A percentile compares a stretch with the other conserved stretches of the same genome.
Evolutionary conservation across 2,888 invertebrate genomes (phyloP).

Genomic region (Listrodromus nycthemerus): DNA sequence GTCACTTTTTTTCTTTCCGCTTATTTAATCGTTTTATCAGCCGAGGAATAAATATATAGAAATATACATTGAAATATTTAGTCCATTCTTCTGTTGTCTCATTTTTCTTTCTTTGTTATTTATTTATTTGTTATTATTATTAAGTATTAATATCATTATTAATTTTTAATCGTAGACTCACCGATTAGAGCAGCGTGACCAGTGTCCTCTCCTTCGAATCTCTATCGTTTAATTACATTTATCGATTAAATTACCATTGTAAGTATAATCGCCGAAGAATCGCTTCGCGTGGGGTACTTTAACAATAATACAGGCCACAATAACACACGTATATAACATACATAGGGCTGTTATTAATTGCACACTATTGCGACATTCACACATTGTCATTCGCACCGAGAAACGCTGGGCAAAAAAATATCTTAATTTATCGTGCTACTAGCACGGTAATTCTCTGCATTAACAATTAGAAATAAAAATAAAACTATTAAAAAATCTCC

Average conservation of each 20-base stretch:
- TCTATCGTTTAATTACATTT: slow-evolving; percentile 30
- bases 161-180: slow-evolving; percentile 19
- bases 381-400: slow-evolving; percentile 40
- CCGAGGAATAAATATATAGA: slow-evolving; percentile 64
- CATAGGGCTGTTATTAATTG: slow-evolving; percentile 34
- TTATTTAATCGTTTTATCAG: slow-evolving; percentile 46
- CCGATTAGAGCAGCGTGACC: slow-evolving; percentile 21
- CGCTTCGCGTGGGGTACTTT: slow-evolving; percentile 29
- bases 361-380: slow-evolving; percentile 14
- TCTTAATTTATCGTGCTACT: background rate
- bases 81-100: slow-evolving; percentile 42
- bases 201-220: slow-evolving; percentile 24
- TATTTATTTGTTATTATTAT: background rate
- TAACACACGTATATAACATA: slow-evolving; percentile 57
- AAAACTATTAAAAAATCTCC: background rate
- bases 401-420: slow-evolving; percentile 32
- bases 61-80: slow-evolving; percentile 66
- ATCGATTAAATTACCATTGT: slow-evolving; percentile 44
- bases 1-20: slow-evolving; percentile 14
- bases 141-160: background rate
- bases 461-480: background rate
- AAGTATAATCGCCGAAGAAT: slow-evolving; percentile 50
- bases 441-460: background rate
- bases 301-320: slow-evolving; percentile 56
- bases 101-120: slow-evolving; percentile 23